A percentile compares a stretch with the other conserved stretches of the same genome.
Evolutionary conservation across 2,113 vertebrate genomes (phyloP).

Genomic region (Pluvialis apricaria): DNA sequence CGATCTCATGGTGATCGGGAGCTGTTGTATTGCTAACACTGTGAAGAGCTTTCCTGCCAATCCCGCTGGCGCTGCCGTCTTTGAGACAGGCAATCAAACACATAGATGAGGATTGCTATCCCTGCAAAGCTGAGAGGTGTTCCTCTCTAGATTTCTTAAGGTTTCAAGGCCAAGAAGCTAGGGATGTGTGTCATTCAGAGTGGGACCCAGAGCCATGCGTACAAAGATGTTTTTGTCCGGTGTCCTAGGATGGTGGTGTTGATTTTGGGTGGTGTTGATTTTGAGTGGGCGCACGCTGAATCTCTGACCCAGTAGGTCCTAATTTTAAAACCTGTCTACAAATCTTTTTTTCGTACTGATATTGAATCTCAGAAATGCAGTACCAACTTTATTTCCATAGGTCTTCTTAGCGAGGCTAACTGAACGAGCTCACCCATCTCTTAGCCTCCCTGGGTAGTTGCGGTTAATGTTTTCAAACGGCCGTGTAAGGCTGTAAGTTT

Average conservation of each 20-base stretch:
- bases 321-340: not conserved
- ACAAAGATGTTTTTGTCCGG: not conserved
- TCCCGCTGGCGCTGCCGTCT: not conserved
- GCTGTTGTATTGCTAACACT: not conserved
- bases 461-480: not conserved
- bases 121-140: not conserved
- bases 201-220: not conserved
- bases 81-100: not conserved
- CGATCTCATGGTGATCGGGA: not conserved
- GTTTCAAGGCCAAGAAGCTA: not conserved
- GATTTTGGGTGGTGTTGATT: not conserved
- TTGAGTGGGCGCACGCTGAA: not conserved
- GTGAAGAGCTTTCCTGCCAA: not conserved
- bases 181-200: not conserved
- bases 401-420: not conserved
- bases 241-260: not conserved
- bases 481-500: not conserved
- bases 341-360: not conserved
- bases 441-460: not conserved
- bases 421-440: not conserved
- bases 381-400: not conserved
- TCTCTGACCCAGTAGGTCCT: not conserved
- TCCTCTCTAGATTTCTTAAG: not conserved
- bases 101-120: not conserved
- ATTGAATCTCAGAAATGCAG: not conserved